These are phyloP conservation scores for Erpornis zantholeuca DNA, from an alignment of 2,113 vertebrate species.

Conservation along the genomic window DNA sequence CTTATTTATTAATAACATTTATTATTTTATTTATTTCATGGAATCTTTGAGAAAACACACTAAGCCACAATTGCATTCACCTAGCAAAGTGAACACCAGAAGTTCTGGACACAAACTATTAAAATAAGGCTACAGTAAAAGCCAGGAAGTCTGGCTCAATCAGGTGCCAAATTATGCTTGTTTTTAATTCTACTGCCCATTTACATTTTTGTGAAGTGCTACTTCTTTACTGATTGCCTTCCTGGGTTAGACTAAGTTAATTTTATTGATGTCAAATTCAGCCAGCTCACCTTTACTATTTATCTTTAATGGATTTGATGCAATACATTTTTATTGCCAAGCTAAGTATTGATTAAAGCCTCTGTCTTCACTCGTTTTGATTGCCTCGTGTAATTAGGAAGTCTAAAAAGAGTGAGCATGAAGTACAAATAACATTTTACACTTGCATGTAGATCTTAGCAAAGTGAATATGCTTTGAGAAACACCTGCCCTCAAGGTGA, in stretches of 20 bases:
- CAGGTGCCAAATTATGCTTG: background rate
- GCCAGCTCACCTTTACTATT: background rate
- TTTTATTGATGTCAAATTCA: background rate
- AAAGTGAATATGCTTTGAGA: background rate
- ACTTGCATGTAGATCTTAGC: background rate
- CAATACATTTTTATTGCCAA: background rate
- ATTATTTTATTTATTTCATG: background rate
- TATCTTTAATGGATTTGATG: background rate
- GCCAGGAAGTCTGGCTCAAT: background rate
- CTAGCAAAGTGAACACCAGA: background rate
- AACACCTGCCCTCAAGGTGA: background rate
- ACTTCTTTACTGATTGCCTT: background rate
- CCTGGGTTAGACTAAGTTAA: background rate
- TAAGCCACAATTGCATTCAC: background rate
- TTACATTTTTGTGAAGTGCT: background rate
- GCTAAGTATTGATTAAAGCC: conserved; percentile 1
- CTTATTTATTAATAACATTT: background rate
- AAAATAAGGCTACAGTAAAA: background rate
- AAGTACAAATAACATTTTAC: background rate
- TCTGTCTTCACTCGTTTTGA: background rate
- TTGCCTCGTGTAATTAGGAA: background rate
- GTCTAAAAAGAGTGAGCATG: background rate
- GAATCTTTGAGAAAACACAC: background rate
- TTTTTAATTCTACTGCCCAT: background rate
- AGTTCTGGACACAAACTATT: background rate